phyloP scores from a whole-genome alignment of 2,797 vertebrate genomes.

The Chloroceryle inda region DNA sequence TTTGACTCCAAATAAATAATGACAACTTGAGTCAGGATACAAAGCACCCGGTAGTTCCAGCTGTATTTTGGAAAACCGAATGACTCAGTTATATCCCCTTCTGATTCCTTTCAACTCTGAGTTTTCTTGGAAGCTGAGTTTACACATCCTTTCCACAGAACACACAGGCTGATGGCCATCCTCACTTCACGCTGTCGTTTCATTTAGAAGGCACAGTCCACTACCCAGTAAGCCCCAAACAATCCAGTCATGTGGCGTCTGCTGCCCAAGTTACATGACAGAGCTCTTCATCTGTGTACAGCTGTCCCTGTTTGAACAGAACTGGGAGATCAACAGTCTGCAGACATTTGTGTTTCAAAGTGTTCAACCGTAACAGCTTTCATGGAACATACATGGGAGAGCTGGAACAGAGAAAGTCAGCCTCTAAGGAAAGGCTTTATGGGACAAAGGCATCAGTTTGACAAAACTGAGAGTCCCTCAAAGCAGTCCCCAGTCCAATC shows the following conservation, averaged over 20 bases:
- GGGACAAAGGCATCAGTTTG: no score
- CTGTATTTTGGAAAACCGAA: background rate
- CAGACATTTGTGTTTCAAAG: no score
- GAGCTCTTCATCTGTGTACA: background rate
- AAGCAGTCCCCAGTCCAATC: background rate
- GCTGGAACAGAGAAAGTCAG: no score
- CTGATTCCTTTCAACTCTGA: background rate
- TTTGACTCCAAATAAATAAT: background rate
- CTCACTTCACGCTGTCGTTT: background rate
- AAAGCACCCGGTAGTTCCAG: background rate
- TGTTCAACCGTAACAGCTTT: no score
- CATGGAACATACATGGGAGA: no score
- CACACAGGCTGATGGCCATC: background rate
- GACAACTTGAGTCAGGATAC: background rate
- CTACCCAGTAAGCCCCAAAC: background rate
- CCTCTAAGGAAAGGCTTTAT: no score
- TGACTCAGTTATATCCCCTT: background rate
- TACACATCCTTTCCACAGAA: background rate
- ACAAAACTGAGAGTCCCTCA: background rate
- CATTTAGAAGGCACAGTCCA: background rate
- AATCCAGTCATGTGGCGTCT: background rate
- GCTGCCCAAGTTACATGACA: background rate
- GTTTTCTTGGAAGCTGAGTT: background rate
- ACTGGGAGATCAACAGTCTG: no score
- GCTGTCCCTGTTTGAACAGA: background rate